phyloP scores from a whole-genome alignment of 92 coral and sea anemone genomes.

The Phenganax subtilis region DNA sequence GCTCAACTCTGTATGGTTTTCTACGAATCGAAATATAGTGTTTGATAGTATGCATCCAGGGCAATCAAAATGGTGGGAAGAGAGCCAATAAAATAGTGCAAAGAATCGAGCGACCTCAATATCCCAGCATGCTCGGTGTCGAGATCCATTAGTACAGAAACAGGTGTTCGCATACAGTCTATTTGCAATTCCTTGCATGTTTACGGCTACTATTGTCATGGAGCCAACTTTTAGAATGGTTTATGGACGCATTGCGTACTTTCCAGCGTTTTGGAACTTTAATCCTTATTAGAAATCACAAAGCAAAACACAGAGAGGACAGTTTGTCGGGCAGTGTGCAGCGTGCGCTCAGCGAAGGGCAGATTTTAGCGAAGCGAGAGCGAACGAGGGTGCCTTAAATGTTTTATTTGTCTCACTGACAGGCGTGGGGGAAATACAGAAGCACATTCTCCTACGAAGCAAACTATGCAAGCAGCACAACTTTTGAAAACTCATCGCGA shows the following conservation, averaged over 20 bases:
- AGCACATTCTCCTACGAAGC: constrained; percentile 69
- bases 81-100: constrained; percentile 64
- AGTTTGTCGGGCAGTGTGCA: not conserved
- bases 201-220: constrained; percentile 99
- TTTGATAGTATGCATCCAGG: constrained; percentile 26
- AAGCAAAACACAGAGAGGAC: not conserved
- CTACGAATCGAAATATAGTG: constrained; percentile 1
- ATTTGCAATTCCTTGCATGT: constrained; percentile 96
- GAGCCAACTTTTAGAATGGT: constrained; percentile 75
- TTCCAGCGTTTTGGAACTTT: constrained; percentile 15
- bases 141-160: constrained; percentile 67
- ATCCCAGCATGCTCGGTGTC: constrained; percentile 72
- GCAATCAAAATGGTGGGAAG: constrained; percentile 50
- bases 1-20: not conserved
- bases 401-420: constrained; percentile 80
- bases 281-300: not conserved
- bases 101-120: constrained; percentile 55
- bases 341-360: not conserved
- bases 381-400: constrained; percentile 70
- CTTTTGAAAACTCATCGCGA: constrained; percentile 75
- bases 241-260: constrained; percentile 30
- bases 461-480: constrained; percentile 93
- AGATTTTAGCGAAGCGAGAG: not conserved
- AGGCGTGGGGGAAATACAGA: constrained; percentile 93
- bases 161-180: constrained; percentile 76